Base-by-base conservation (phyloP, 2,888 invertebrate genomes). In the Limnephilus rhombicus region DNA sequence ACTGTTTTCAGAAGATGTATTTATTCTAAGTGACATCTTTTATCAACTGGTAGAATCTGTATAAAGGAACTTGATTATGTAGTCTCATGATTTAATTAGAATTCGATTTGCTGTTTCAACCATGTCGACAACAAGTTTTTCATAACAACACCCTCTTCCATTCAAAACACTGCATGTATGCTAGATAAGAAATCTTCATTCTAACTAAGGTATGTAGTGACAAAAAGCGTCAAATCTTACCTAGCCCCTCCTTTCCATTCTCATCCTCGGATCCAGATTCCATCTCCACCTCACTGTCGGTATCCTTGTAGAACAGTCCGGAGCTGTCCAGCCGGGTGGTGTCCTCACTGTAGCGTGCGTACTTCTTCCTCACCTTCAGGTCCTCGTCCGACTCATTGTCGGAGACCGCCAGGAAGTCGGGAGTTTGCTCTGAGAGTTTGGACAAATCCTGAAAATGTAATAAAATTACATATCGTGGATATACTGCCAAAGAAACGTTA, bases 281-380 rank as follows among this genome's bases (percentile, higher is more conserved):
- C 96, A 97, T 95, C 95, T 97, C 97, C 5, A 97, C 94, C 94
- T 97, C 97, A 94, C 97, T 97, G 94, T 97, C 97, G 0, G 97
- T 97, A 94, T 97, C 97, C 93, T 96, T 97, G 94, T 97, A 97
- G 94, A 97, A 98, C 34, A 97, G 95, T 31, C 98, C 98, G 53
- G 97, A 97, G 93, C 97, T 97, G 94, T 98, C 97, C 92, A 98
- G 95, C 94, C 97, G 97, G 15, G 97, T 96, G 82, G 95, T 94
- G 87, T 97, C 98, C 94, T 97, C 97, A 91, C 97, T 97, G 95
- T 98, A 98, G 93, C 96, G 96, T 18, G 96, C 95, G 94, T 95
- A 97, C 94, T 97, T 97, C 11, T 96, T 95, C 94, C 96, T 96
- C 12, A 95, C 94, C 94, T 95, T 96, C 2, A 95, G 94, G 93